Conservation (phyloP, 2,888 invertebrate genomes). For the Tenthredo distinguenda region DNA sequence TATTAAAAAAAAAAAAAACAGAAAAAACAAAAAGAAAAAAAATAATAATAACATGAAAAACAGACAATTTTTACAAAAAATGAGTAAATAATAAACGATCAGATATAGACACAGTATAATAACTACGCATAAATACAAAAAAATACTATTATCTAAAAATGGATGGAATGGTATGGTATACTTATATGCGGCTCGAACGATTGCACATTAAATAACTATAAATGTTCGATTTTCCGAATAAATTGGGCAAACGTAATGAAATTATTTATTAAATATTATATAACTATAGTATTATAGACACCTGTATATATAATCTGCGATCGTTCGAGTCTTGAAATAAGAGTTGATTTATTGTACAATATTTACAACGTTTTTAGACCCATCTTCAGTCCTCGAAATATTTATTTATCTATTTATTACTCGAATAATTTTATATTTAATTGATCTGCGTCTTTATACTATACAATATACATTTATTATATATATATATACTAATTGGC, state of each 20-base stretch:
- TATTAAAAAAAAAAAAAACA: neutral
- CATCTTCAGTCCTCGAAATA: constrained; percentile 32
- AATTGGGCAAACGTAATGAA: neutral
- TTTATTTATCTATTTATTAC: neutral
- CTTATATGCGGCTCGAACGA: neutral
- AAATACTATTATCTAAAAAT: constrained; percentile 33
- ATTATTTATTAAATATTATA: neutral
- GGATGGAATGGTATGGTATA: constrained; percentile 47
- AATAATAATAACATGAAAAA: constrained; percentile 20
- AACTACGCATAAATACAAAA: constrained; percentile 26
- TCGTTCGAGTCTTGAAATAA: constrained; percentile 24
- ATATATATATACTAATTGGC: neutral
- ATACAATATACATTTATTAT: neutral
- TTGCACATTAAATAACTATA: constrained; percentile 21
- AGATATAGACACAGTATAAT: constrained; percentile 9
- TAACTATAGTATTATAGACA: neutral
- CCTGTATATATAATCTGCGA: neutral
- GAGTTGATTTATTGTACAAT: constrained; percentile 38
- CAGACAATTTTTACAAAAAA: neutral
- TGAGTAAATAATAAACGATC: neutral
- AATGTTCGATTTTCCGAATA: neutral
- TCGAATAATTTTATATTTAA: neutral
- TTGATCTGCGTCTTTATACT: neutral
- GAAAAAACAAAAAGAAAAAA: neutral
- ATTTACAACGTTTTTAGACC: constrained; percentile 33